Base-by-base conservation (phyloP, 2,113 vertebrate genomes). In the Carassius auratus region DNA sequence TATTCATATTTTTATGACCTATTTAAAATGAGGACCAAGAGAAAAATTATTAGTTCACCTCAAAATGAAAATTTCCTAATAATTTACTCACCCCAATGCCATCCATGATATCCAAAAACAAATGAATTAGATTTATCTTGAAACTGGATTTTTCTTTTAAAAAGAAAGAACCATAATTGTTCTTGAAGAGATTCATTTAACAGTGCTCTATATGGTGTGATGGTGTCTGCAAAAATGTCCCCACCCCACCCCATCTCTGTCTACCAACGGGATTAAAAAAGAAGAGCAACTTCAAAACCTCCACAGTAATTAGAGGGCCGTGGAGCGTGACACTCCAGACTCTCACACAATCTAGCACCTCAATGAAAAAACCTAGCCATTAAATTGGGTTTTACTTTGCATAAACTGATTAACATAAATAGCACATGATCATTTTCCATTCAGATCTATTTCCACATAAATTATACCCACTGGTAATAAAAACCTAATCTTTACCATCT, bases 371-470 rank as follows among this genome's bases (percentile, higher is more conserved):
- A 5, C 30, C 36, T 21, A 45, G 61, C 64, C 79, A 83, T 85
- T 83, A 85, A 88, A 85, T 87, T 76, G 79, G 85, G 83, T 85
- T 85, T 71, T 61, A 17, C 52, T 86, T 45, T 50, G 75, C 48
- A 52, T 74, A 80, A 85, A 8, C 76, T 52, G 75, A 85, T 83
- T 85, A 86, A 59, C 82, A 84, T 86, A 86, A 86, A 81, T 71
- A 66, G 55, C 69, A 75, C 19, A 15, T 30, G 59, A 73, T 83
- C 2, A 85, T 57, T 48, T 50, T 38, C 62, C 33, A 77, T 79
- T 62, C 62, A 79, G 8, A 13, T 66, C 12, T 8, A 82, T 81
- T 81, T 64, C 30, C n/a, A 64, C 85, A 66, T 50, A 42, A 55
- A 69, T 36, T 52, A 50, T 52, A 3, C 42, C 45, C 26, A 50